Base-by-base conservation (phyloP, 2,888 invertebrate species). In the Nemapogon koenigi region DNA sequence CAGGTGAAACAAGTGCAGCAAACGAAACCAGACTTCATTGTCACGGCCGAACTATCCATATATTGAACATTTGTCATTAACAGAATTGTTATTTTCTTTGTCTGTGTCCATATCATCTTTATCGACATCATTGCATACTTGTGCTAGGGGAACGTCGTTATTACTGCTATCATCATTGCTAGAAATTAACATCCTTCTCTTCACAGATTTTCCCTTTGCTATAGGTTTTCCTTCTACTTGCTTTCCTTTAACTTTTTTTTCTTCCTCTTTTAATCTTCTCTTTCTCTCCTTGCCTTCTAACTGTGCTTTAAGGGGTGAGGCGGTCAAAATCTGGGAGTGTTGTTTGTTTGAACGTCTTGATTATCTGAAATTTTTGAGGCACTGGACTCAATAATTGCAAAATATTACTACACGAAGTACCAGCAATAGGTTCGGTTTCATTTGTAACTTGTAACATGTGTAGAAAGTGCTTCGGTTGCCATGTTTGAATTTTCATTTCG, bases 71-170 rank as follows among this genome's bases (percentile, higher is more conserved):
- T 18, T 18, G 33, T 33, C 33, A 33, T 33, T 33, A 2, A 33
- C 3, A 33, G 18, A 33, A 33, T 8, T 18, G 2, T n/a, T 19
- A 33, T 33, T 33, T 16, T 33, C 33, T 18, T 33, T 33, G 22
- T 38, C 38, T 30, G 38, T 18, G 16, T 26, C 27, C 22, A 30
- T 38, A 10, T 38, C 30, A 30, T 30, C 38, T 29, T 29, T 30
- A 38, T 38, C 38, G 22, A 29, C 32, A 29, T 38, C 38, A 32
- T 38, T 32, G 25, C 38, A 32, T 38, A 38, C 10, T 26, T 38
- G 38, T n/a, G 31, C 32, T 15, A 32, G 32, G 17, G 32, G 31
- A 32, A 38, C 15, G 31, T 38, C 19, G 22, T 38, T 30, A 18
- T 38, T 30, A 15, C 38, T 38, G 19, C 31, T 38, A 19, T 38